phyloP scores from a whole-genome alignment of 2,797 vertebrate genomes.

The Synaphobranchus kaupii region DNA sequence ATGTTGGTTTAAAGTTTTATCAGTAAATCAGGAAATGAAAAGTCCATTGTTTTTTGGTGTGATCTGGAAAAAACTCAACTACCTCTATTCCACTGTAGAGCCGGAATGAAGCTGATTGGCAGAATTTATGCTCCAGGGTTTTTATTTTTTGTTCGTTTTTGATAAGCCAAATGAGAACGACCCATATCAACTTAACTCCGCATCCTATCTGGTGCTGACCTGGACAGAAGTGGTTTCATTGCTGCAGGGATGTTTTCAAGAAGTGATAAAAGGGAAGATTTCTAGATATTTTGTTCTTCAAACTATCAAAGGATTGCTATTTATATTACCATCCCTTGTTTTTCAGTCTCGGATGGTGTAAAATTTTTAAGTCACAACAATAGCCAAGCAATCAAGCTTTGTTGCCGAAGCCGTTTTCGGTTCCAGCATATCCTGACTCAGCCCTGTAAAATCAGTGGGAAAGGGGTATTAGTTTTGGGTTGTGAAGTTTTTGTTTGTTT shows the following conservation, averaged over 20 bases:
- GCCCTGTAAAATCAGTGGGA: not conserved
- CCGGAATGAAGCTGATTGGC: not conserved
- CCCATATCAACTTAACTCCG: not conserved
- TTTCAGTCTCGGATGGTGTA: not conserved
- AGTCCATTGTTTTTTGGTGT: not conserved
- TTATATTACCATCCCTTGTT: not conserved
- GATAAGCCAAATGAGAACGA: not conserved
- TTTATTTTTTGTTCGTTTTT: not conserved
- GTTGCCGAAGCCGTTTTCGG: not conserved
- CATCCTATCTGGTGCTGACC: not conserved
- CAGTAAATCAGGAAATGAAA: conserved; percentile 7
- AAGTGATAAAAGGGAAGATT: not conserved
- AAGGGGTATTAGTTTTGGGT: not conserved
- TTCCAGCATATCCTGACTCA: not conserved
- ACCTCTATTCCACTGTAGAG: conserved; percentile 3
- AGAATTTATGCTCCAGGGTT: not conserved
- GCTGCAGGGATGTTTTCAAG: not conserved
- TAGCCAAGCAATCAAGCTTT: not conserved
- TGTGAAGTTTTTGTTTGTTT: conserved; percentile 10
- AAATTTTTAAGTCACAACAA: not conserved
- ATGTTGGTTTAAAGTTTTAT: conserved; percentile 13
- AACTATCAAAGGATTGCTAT: not conserved
- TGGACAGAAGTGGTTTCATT: not conserved
- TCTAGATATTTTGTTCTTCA: not conserved
- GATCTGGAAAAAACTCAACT: not conserved